Base-by-base conservation (phyloP, 2,888 invertebrate genomes). In the Parasteatoda lunata region DNA sequence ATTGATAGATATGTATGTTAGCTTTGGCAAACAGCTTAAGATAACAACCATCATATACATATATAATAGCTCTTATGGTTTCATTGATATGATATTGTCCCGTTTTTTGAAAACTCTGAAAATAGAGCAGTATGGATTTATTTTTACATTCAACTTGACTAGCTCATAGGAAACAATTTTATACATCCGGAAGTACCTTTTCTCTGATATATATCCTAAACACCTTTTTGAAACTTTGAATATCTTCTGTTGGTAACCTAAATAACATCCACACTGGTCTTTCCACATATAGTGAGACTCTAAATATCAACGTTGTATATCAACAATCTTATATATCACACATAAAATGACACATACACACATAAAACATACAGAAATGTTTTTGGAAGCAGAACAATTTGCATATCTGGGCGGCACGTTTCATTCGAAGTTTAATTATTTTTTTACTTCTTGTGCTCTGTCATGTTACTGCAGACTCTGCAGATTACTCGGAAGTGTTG, bases 311-410 rank as follows among this genome's bases (percentile, higher is more conserved):
- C 30, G 30, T 30, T 30, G 30, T 59, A n/a, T 7, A 59, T 59
- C 59, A 59, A 81, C 73, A 75, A 81, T 72, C 81, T 80, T 68
- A 65, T 73, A 13, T 83, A 83, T 83, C 83, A 83, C 83, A 77
- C 72, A 77, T 64, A 83, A 72, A 83, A n/a, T 54, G 64, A 79
- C 79, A 71, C 49, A 66, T 52, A 77, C 51, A 83, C 83, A 77
- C 64, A 80, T 47, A 80, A 30, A 30, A 30, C 51, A 80, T 75
- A 85, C 30, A 47, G 65, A 85, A 75, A 85, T 80, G 85, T 85
- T 64, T 76, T 76, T 85, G 85, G 85, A 85, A 85, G 85, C 76
- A 85, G 85, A 69, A 77, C 64, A 77, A 15, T 77, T 30, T 77
- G 6, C 9, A 59, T 76, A 45, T 54, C 69, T 77, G 77, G 77